phyloP scores from a whole-genome alignment of 2,888 invertebrate species.

The Icerya purchasi region DNA sequence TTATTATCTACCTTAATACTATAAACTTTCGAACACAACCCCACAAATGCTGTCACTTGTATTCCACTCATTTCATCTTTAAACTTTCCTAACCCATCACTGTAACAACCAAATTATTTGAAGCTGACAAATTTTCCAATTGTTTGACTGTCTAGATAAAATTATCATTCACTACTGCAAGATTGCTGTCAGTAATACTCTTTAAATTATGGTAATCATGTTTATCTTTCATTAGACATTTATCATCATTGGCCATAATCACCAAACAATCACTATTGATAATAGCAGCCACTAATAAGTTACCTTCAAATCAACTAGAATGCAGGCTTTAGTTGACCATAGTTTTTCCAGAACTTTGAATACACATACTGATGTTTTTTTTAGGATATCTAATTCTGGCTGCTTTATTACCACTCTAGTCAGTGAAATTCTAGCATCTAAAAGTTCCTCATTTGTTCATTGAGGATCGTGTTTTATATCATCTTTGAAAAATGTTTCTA shows the following conservation, averaged over 20 bases:
- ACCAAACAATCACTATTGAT: constrained; percentile 98
- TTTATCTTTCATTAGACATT: constrained; percentile 90
- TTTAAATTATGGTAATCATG: constrained; percentile 79
- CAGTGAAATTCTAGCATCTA: constrained; percentile 56
- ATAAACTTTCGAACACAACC: too few relatives aligned
- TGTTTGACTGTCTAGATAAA: constrained; percentile 84
- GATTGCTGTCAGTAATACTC: constrained; percentile 62
- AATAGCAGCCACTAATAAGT: constrained; percentile 80
- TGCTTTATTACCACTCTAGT: constrained; percentile 58
- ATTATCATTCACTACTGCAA: constrained; percentile 77
- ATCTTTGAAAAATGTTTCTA: constrained; percentile 91
- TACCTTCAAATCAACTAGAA: constrained; percentile 95
- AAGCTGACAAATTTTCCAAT: constrained; percentile 32
- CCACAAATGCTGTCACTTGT: too few relatives aligned
- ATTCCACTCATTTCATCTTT: too few relatives aligned
- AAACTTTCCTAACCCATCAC: too few relatives aligned
- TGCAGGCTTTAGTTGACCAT: constrained; percentile 76
- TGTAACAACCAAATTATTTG: too few relatives aligned
- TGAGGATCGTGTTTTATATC: constrained; percentile 98
- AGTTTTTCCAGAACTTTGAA: constrained; percentile 87
- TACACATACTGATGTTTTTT: constrained; percentile 55
- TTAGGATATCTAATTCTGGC: constrained; percentile 76
- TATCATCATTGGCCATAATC: constrained; percentile 91
- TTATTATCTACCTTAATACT: too few relatives aligned
- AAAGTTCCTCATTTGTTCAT: constrained; percentile 87